Evolutionary conservation across 2,797 vertebrate genomes (phyloP).

Genomic region (Etheostoma perlongum): DNA sequence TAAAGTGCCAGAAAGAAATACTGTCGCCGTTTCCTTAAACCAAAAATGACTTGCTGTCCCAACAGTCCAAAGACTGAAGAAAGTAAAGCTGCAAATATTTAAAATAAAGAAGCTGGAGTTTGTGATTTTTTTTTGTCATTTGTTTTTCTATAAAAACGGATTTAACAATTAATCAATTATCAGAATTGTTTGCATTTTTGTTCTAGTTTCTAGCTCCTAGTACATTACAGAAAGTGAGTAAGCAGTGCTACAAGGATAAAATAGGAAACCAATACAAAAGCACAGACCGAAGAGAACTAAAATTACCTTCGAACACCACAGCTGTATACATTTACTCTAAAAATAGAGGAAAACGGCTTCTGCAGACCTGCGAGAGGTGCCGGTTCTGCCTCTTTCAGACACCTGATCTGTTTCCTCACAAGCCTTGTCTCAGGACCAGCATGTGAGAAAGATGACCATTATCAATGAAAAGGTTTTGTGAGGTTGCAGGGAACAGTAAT

Average conservation of each 20-base stretch:
- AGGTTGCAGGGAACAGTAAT: conserved; percentile 25
- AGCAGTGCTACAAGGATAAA: background rate
- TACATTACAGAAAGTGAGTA: background rate
- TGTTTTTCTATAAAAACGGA: no score
- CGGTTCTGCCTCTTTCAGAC: background rate
- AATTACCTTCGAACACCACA: background rate
- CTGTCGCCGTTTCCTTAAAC: background rate
- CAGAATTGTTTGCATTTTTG: background rate
- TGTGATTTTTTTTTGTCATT: no score
- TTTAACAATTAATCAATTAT: background rate
- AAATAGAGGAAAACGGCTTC: background rate
- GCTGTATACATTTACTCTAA: background rate
- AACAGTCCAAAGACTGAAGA: background rate
- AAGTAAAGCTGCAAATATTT: background rate
- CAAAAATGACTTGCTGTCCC: background rate
- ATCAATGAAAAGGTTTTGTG: conserved; percentile 16
- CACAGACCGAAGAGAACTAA: no score
- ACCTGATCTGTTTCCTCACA: conserved; percentile 35
- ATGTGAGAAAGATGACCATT: conserved; percentile 30
- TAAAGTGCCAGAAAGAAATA: no score
- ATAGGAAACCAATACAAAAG: background rate
- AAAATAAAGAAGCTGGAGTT: background rate
- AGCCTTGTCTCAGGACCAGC: conserved; percentile 17
- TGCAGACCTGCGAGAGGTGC: background rate
- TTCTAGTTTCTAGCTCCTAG: background rate